phyloP scores from a whole-genome alignment of 1,140 invertebrate species.

The Trissolcus basalis region DNA sequence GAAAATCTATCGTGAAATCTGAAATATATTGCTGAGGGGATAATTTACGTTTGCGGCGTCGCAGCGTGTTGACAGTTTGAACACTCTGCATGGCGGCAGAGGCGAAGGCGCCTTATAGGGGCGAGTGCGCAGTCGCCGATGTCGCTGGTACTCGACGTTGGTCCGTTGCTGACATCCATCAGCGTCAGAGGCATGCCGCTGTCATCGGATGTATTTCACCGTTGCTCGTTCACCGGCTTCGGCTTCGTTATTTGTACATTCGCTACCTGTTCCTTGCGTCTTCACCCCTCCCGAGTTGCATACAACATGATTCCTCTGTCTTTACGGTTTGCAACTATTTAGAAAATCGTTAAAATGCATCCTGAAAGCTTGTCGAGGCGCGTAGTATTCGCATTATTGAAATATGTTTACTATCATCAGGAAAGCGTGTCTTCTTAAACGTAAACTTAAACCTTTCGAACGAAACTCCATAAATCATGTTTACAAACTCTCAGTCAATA shows the following conservation, averaged over 20 bases:
- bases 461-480: too few relatives aligned
- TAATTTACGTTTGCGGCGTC: slow-evolving; percentile 71
- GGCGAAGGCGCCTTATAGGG: slow-evolving; percentile 72
- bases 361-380: too few relatives aligned
- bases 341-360: neutral
- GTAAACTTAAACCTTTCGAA: too few relatives aligned
- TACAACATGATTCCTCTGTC: neutral
- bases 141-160: slow-evolving; percentile 51
- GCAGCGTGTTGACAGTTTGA: slow-evolving; percentile 73
- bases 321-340: neutral
- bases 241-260: slow-evolving; percentile 53
- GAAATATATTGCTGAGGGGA: slow-evolving; percentile 45
- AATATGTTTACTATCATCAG: neutral
- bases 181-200: slow-evolving; percentile 55
- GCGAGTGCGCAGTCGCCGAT: slow-evolving; percentile 70
- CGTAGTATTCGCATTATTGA: neutral
- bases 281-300: slow-evolving; percentile 12
- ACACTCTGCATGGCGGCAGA: slow-evolving; percentile 67
- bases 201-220: slow-evolving; percentile 51
- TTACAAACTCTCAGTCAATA: too few relatives aligned
- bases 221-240: slow-evolving; percentile 38
- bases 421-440: too few relatives aligned
- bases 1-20: slow-evolving; percentile 61
- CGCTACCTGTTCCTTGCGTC: slow-evolving; percentile 39
- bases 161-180: slow-evolving; percentile 57